These are phyloP conservation scores for Drosophila dives DNA, from an alignment of 2,888 invertebrate genomes.

Conservation along the genomic window DNA sequence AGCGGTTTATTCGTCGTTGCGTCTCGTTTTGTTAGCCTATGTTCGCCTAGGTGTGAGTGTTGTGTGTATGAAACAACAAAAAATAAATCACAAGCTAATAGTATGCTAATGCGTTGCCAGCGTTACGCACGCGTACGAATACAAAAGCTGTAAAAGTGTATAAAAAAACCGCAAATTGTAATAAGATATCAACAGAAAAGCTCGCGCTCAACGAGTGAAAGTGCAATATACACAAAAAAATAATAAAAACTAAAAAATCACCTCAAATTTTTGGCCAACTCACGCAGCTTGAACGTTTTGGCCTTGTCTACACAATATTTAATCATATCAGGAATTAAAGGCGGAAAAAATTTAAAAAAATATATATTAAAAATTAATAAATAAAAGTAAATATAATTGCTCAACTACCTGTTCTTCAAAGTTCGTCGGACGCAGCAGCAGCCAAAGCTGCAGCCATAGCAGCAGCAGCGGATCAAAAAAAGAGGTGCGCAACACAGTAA, in stretches of 20 bases:
- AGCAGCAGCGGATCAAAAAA: slow-evolving; percentile 15
- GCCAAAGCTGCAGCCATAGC: slow-evolving; percentile 11
- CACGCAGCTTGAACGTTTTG: slow-evolving; percentile 7
- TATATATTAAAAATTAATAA: neutral
- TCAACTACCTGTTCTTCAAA: slow-evolving; percentile 47
- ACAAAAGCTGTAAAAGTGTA: slow-evolving; percentile 27
- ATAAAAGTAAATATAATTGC: slow-evolving; percentile 3
- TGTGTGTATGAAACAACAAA: slow-evolving; percentile 19
- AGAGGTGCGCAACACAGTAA: slow-evolving; percentile 35
- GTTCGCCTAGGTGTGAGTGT: slow-evolving; percentile 17
- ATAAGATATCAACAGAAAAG: slow-evolving; percentile 10
- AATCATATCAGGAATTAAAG: neutral
- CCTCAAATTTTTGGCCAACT: slow-evolving; percentile 11
- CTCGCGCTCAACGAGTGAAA: slow-evolving; percentile 48
- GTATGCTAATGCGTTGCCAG: slow-evolving; percentile 60
- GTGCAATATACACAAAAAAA: slow-evolving; percentile 42
- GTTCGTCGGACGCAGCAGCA: slow-evolving; percentile 31
- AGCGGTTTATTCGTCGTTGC: slow-evolving; percentile 33
- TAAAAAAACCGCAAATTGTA: slow-evolving; percentile 41
- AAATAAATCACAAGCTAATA: slow-evolving; percentile 51
- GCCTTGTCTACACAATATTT: slow-evolving; percentile 26
- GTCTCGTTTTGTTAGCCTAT: slow-evolving; percentile 32
- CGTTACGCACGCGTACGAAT: slow-evolving; percentile 65
- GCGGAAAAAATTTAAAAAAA: neutral
- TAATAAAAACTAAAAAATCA: slow-evolving; percentile 4